Conservation (phyloP, 2,797 vertebrate species). For the Poeciliopsis infans region DNA sequence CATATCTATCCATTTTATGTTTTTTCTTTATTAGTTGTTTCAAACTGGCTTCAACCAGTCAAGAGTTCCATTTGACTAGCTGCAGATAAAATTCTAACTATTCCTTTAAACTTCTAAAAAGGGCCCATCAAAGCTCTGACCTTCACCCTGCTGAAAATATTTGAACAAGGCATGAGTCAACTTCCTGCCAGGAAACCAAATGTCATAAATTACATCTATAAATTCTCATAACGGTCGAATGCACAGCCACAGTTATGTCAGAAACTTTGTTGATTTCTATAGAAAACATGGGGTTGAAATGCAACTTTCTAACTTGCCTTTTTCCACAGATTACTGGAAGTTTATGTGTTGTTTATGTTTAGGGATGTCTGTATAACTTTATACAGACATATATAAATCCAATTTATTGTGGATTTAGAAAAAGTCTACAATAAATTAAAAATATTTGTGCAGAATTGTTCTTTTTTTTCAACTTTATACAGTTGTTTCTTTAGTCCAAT, state of each 20-base stretch:
- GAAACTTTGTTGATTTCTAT: not conserved
- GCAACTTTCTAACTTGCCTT: not conserved
- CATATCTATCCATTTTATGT: not conserved
- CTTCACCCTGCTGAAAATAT: not conserved
- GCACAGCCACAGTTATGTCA: not conserved
- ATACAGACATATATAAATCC: no score
- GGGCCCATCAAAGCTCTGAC: not conserved
- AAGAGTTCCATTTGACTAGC: no score
- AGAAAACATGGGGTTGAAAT: not conserved
- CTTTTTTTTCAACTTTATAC: not conserved
- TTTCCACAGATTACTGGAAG: not conserved
- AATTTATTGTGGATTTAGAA: not conserved
- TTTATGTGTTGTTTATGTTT: not conserved
- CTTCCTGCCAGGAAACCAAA: not conserved
- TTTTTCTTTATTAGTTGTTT: not conserved
- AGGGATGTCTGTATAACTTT: not conserved
- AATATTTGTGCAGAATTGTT: not conserved
- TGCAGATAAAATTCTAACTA: not conserved
- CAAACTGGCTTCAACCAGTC: not conserved
- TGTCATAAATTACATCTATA: not conserved
- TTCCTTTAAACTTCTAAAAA: not conserved
- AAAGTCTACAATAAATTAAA: not conserved
- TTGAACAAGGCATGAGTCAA: not conserved
- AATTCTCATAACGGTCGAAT: not conserved
- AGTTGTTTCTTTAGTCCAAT: not conserved